Conservation (phyloP, 1,140 invertebrate genomes). For the Plutomurus gul region DNA sequence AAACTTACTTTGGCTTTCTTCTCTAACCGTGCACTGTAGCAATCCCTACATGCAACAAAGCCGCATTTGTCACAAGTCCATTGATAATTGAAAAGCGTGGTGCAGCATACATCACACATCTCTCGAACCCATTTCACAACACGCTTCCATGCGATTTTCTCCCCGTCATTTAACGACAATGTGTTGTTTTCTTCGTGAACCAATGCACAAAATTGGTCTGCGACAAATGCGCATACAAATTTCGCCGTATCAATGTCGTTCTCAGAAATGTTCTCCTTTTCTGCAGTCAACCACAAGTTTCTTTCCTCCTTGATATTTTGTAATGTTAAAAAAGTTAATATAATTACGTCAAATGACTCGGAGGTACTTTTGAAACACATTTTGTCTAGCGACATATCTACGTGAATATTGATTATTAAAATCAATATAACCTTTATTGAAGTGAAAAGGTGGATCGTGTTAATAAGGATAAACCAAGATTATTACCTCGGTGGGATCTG, state of each 20-base stretch:
- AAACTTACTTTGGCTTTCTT: conserved; percentile 18
- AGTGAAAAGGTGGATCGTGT: neutral
- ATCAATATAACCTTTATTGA: no score
- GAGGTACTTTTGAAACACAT: no score
- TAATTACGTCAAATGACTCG: no score
- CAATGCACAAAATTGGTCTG: conserved; percentile 94
- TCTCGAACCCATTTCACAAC: conserved; percentile 92
- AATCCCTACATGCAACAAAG: conserved; percentile 96
- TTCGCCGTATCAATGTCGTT: conserved; percentile 74
- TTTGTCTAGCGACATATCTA: no score
- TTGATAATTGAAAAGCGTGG: conserved; percentile 96
- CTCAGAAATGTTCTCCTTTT: conserved; percentile 65
- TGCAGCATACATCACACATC: conserved; percentile 98
- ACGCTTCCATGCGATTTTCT: conserved; percentile 84
- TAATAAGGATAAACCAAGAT: neutral
- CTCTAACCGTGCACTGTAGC: conserved; percentile 72
- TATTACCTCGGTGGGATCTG: conserved; percentile 77
- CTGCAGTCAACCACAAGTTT: conserved; percentile 78
- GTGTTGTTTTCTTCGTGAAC: conserved; percentile 89
- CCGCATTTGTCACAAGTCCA: conserved; percentile 97
- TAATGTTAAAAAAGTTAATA: no score
- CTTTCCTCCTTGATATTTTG: conserved; percentile 89
- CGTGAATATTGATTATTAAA: no score
- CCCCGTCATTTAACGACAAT: conserved; percentile 63
- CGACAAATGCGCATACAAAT: conserved; percentile 85